Conservation (phyloP, 1,140 invertebrate genomes). For the Zophobas atratus region DNA sequence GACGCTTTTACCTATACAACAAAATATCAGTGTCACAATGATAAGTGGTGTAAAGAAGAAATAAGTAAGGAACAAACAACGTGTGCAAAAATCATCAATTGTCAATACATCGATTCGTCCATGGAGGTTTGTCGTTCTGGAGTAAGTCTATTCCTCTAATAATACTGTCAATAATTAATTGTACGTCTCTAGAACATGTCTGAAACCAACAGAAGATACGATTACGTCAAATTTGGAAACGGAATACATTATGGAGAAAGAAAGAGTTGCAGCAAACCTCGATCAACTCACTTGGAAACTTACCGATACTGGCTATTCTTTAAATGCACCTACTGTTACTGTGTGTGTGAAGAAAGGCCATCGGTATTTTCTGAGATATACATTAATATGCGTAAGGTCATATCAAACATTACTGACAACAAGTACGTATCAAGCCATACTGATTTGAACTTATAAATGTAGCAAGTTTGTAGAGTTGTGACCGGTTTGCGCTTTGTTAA, state of each 20-base stretch:
- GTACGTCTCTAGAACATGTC: not conserved
- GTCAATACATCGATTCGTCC: not conserved
- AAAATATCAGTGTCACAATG: too few species aligned
- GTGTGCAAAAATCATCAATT: too few species aligned
- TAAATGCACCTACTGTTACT: conserved; percentile 87
- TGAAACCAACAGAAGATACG: conserved; percentile 73
- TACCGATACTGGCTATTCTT: not conserved
- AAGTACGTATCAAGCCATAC: conserved; percentile 72
- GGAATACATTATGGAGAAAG: conserved; percentile 76
- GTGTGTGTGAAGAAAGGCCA: conserved; percentile 84
- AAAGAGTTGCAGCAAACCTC: conserved; percentile 67
- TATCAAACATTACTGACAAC: conserved; percentile 77
- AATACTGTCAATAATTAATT: too few species aligned
- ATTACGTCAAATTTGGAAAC: conserved; percentile 87
- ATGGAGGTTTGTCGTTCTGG: not conserved
- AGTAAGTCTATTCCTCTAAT: too few species aligned
- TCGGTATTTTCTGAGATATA: conserved; percentile 79
- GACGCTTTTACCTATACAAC: too few species aligned
- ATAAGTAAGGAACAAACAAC: too few species aligned
- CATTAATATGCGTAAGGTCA: conserved; percentile 79
- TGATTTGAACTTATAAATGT: not conserved
- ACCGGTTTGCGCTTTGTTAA: conserved; percentile 83
- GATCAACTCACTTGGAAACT: conserved; percentile 78
- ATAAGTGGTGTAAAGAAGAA: too few species aligned
- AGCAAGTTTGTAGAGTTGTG: conserved; percentile 74